Base-by-base conservation (phyloP, 2,113 vertebrate genomes). In the Cercocebus atys region DNA sequence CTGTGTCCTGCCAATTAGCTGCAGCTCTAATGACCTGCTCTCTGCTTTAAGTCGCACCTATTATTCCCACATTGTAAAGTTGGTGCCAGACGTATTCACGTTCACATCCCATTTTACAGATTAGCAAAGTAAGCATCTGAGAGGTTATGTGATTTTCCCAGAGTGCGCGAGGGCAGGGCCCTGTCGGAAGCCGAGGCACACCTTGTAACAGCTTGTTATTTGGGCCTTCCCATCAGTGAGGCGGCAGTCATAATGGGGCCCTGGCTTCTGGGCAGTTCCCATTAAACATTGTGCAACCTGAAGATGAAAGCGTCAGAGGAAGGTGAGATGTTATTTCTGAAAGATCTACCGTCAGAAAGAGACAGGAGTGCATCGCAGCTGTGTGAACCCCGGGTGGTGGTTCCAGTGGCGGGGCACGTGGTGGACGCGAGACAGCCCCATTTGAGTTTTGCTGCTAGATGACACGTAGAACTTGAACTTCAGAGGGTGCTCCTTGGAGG, bases 381-480 rank as follows among this genome's bases (percentile, higher is more conserved):
- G 2, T 2, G 18, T 30, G 4, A 6, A 76, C 68, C 23, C 10
- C 7, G 0, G 23, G 55, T 6, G 0, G 2, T 5, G 57, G 72
- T n/a, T 35, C 50, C 0, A 0, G 47, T 47, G 20, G 20, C 11
- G 68, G 80, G 52, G 8, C 6, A 0, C 2, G 4, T 1, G 1
- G 40, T 23, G 30, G 25, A 0, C 22, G 2, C 0, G 0, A 2
- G 27, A 17, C 4, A 0, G 8, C 2, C 23, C n/a, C 3, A 0
- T 9, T 14, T 8, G 35, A 23, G 79, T 14, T 18, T 79, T 8
- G 64, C 52, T 27, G 79, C 18, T 18, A 1, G 47, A 4, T 4
- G 75, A 13, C 0, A 4, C 23, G 0, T 4, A 25, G 17, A 17
- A 2, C 1, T 10, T 23, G 32, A 59, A 14, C 61, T 9, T 47